Percentiles rank a stretch among this genome's conserved stretches.
Evolutionary conservation across 2,888 invertebrate genomes (phyloP).

Genomic region (Hanleya hanleyi): DNA sequence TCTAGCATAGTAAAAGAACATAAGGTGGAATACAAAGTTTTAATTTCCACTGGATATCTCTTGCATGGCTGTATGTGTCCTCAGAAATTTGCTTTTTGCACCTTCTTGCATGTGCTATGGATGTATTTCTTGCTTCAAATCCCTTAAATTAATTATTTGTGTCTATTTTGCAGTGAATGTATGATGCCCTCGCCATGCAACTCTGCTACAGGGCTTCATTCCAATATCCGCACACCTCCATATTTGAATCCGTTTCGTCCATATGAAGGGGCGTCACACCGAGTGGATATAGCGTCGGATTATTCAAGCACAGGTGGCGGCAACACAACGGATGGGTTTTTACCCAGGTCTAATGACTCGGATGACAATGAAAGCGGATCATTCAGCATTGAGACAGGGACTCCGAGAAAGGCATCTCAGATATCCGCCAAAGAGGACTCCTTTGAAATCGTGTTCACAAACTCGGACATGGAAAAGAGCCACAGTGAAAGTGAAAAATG

Average conservation of each 20-base stretch:
- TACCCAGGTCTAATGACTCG: neutral
- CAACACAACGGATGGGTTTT: neutral
- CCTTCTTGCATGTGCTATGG: neutral
- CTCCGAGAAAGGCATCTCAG: conserved; percentile 23
- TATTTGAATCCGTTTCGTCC: neutral
- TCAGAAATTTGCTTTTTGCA: no score
- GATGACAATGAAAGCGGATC: conserved; percentile 46
- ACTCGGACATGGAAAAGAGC: conserved; percentile 28
- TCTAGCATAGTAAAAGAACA: no score
- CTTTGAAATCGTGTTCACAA: conserved; percentile 40
- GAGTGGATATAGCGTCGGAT: neutral
- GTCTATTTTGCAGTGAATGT: conserved; percentile 40
- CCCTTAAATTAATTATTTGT: neutral
- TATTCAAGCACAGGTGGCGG: neutral
- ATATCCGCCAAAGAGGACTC: conserved; percentile 37
- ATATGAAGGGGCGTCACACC: neutral
- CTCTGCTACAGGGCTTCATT: conserved; percentile 19
- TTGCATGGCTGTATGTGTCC: no score
- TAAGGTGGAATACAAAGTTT: no score
- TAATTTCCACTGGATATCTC: no score
- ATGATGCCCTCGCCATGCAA: conserved; percentile 41
- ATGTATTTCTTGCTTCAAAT: neutral
- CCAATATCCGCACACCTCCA: neutral
- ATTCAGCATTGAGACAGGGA: conserved; percentile 35
- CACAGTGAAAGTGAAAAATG: conserved; percentile 33